Base-by-base conservation (phyloP, 2,888 invertebrate genomes). In the Maniola hyperantus region DNA sequence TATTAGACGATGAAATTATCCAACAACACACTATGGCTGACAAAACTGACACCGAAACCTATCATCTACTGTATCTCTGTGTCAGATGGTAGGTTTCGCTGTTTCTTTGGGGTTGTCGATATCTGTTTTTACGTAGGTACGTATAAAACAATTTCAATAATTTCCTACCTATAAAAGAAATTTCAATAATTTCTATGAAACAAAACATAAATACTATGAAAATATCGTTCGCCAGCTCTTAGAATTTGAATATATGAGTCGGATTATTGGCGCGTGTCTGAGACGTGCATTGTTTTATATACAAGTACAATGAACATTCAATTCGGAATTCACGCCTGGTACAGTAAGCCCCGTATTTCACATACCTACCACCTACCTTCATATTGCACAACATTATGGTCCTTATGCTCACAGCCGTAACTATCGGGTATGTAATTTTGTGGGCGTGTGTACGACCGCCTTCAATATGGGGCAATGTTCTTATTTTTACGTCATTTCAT, bases 201-300 rank as follows among this genome's bases (percentile, higher is more conserved):
- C 26, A 0, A 42, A n/a, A 42, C 42, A 5, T 44, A 33, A 7
- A 33, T n/a, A 53, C 13, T 33, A 6, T n/a, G 26, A 26, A n/a
- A 33, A 53, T n/a, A 8, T 57, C 13, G 6, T 18, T 42, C 39
- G 42, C 57, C 20, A 57, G 18, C 57, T 57, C 57, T 42, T 18
- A 6, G 42, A 57, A 18, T 42, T 13, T 51, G 66, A 65, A 70
- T 70, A 67, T 66, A 69, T 71, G 71, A 71, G 39, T 61, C 48
- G 67, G 65, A 66, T 68, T 61, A 66, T 64, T 64, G 67, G 74
- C 73, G 72, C 73, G 74, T 73, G 73, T 69, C 72, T 69, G 61
- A 72, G 65, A 69, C 72, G 71, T 72, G 74, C 71, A 67, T 72
- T 73, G 74, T 74, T 69, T 71, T 69, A 58, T 58, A 64, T 42